Evolutionary conservation across 2,797 vertebrate genomes (phyloP), one percentile per base, ranked within the genome.

Genomic region (Malacoraja senta): DNA sequence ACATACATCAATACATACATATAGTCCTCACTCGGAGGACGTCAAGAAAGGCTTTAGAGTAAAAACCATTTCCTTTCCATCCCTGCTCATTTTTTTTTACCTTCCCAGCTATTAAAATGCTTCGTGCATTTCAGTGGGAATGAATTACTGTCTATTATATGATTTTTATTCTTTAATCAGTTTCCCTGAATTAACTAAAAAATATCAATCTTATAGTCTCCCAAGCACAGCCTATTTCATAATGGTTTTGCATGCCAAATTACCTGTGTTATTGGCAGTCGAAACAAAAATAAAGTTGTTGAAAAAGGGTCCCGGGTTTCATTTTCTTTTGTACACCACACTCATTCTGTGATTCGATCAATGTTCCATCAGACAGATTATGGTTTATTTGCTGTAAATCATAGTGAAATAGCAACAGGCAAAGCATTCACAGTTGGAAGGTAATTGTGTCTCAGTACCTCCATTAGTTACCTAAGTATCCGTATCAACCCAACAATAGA

Each of bases 401-500:
- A 83, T 3, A 0, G 44, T 26, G 53, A 61, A 84, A 84, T 29
- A 61, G 53, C 53, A 84, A n/a, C 81, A 84, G 26, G n/a, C 58
- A 0, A 12, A 29, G 81, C 26, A 84, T 61, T 29, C 58, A 15
- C 58, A 61, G 26, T 84, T 84, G 81, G 81, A 29, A 84, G 81
- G 58, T 84, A 84, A 61, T 61, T 84, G 81, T 13, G 10, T 84
- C 44, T 19, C n/a, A 12, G 53, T 61, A 84, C 44, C 53, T n/a
- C 81, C 81, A 84, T 84, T 84, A 61, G 58, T 53, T 61, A 61
- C 81, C 81, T 84, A 61, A 61, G 81, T 84, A 84, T 6, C 53
- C 44, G 58, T 83, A 61, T 4, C 81, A 83, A 83, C 81, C 81
- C 58, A 84, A 79, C 3, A 19, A 19, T 15, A 19, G 35, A 38